Conservation (phyloP, 2,888 invertebrate genomes). For the Catocala fraxini region DNA sequence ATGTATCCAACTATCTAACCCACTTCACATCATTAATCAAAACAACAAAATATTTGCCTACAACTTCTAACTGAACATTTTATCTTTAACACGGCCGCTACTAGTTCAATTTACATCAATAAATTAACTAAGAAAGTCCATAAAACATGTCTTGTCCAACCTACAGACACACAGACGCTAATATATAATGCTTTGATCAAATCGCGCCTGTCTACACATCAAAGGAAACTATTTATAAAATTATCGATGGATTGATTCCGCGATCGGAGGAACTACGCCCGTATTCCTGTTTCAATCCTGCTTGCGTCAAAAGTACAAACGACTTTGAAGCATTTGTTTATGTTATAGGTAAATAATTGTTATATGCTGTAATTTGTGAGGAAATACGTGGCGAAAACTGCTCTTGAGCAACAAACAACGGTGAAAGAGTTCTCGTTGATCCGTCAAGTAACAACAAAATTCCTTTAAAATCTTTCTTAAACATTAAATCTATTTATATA, state of each 20-base stretch:
- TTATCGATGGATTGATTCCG: conserved; percentile 68
- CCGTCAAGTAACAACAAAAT: too few species aligned
- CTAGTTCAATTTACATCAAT: conserved; percentile 47
- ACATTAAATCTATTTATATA: too few species aligned
- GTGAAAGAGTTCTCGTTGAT: too few species aligned
- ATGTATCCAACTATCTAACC: neutral
- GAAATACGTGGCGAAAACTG: too few species aligned
- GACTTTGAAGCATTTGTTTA: too few species aligned
- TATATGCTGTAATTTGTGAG: too few species aligned
- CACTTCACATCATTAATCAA: neutral
- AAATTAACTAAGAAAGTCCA: conserved; percentile 58
- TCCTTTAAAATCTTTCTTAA: too few species aligned
- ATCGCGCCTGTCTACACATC: conserved; percentile 63
- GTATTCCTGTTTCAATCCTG: conserved; percentile 31
- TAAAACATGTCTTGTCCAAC: conserved; percentile 56
- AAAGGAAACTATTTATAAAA: conserved; percentile 64
- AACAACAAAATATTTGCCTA: conserved; percentile 6
- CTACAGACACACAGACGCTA: conserved; percentile 44
- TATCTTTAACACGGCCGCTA: conserved; percentile 15
- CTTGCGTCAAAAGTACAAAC: conserved; percentile 3
- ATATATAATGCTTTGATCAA: conserved; percentile 66
- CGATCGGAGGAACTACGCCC: conserved; percentile 55
- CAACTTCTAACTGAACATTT: conserved; percentile 12
- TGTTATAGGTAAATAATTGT: too few species aligned
- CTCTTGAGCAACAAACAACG: too few species aligned